These are phyloP conservation scores for Halichondria panicea DNA, from an alignment of 37 sponge, comb jelly and placozoan species.

Conservation along the genomic window DNA sequence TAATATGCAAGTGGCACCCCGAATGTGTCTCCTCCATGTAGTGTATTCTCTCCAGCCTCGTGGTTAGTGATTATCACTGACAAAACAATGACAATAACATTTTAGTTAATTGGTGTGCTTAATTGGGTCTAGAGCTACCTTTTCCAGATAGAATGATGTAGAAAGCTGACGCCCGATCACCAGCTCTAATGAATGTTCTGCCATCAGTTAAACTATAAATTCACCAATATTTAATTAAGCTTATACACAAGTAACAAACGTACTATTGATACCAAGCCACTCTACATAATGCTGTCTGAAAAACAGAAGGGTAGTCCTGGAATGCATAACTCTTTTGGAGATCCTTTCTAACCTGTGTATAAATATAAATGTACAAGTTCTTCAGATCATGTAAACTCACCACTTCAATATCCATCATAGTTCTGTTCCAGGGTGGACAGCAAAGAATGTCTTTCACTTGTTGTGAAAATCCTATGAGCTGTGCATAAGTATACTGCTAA, in stretches of 20 bases:
- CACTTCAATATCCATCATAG: background rate
- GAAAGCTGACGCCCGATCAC: slow-evolving; percentile 17
- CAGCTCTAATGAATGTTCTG: slow-evolving; percentile 29
- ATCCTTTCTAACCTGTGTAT: slow-evolving; percentile 28
- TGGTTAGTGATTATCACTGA: too few relatives aligned
- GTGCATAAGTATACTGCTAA: too few relatives aligned
- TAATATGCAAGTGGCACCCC: too few relatives aligned
- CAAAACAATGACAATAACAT: too few relatives aligned
- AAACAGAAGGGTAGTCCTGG: slow-evolving; percentile 24
- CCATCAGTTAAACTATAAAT: slow-evolving; percentile 22
- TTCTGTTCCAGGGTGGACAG: background rate
- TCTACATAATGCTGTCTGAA: slow-evolving; percentile 29
- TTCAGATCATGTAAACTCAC: background rate
- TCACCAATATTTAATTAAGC: background rate
- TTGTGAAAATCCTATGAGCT: background rate
- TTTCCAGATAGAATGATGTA: slow-evolving; percentile 44
- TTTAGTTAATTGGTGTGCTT: background rate
- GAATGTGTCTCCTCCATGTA: too few relatives aligned
- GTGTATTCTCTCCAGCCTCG: too few relatives aligned
- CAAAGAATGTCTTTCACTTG: background rate
- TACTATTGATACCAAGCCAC: slow-evolving; percentile 58
- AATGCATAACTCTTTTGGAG: slow-evolving; percentile 24
- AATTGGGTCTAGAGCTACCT: background rate
- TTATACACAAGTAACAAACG: background rate
- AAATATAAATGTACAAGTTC: background rate